Conservation (phyloP, 1,140 invertebrate species). For the Halyomorpha halys region DNA sequence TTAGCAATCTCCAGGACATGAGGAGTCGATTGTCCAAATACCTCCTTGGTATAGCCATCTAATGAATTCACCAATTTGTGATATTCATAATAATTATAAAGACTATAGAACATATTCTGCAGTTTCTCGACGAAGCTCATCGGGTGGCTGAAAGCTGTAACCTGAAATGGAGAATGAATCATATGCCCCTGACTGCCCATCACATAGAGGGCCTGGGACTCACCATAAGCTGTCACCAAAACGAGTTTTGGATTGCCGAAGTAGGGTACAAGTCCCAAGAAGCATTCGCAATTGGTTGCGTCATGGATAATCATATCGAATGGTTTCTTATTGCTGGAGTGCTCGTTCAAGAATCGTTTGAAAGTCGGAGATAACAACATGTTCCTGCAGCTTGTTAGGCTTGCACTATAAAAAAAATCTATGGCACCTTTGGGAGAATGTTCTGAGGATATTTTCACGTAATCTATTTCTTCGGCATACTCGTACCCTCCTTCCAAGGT, state of each 20-base stretch:
- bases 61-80: neutral
- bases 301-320: neutral
- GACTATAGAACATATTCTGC: slow-evolving; percentile 35
- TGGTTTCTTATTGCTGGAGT: neutral
- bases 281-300: slow-evolving; percentile 2
- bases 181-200: slow-evolving; percentile 27
- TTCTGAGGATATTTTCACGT: neutral
- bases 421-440: neutral
- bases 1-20: slow-evolving; percentile 38
- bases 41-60: slow-evolving; percentile 37
- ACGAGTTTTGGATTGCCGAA: slow-evolving; percentile 36
- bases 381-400: neutral
- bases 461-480: too few relatives aligned
- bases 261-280: slow-evolving; percentile 34
- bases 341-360: neutral
- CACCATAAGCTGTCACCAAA: slow-evolving; percentile 33
- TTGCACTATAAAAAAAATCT: neutral
- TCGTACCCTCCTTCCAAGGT: too few relatives aligned
- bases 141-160: slow-evolving; percentile 39
- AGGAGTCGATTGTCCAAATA: slow-evolving; percentile 39
- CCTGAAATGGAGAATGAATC: slow-evolving; percentile 44
- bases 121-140: slow-evolving; percentile 47
- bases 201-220: slow-evolving; percentile 21
- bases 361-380: neutral
- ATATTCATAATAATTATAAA: neutral